Conservation (phyloP, 2,797 vertebrate genomes). For the Myotis vivesi region DNA sequence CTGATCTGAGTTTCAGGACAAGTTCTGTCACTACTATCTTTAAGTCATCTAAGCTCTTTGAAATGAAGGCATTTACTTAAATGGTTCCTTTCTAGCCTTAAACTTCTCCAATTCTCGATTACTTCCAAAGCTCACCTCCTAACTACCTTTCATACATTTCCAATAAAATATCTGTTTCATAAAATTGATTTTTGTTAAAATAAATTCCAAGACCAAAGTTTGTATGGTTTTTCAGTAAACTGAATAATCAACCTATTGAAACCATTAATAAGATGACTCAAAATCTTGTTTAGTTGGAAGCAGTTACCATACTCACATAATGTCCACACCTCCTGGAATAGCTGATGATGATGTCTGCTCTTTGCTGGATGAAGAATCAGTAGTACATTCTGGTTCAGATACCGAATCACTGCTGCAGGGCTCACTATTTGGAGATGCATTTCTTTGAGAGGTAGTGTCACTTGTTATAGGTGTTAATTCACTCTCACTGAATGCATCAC, state of each 20-base stretch:
- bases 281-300: neutral
- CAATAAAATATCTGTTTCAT: neutral
- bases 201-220: conserved; percentile 18
- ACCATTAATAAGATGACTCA: conserved; percentile 18
- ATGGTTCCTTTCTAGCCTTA: neutral
- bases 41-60: neutral
- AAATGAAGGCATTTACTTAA: conserved; percentile 22
- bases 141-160: conserved; percentile 17
- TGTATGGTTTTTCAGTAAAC: neutral
- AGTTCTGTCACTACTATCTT: neutral
- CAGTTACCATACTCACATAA: conserved; percentile 86
- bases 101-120: neutral
- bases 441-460: conserved; percentile 82
- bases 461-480: conserved; percentile 80
- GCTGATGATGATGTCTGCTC: conserved; percentile 86
- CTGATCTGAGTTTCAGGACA: neutral
- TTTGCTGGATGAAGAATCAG: conserved; percentile 90
- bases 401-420: conserved; percentile 87
- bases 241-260: conserved; percentile 15
- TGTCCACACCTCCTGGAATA: conserved; percentile 83
- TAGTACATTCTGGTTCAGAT: conserved; percentile 86
- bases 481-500: conserved; percentile 90
- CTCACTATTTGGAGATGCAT: conserved; percentile 82
- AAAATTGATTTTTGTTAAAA: conserved; percentile 33
- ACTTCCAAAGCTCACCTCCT: neutral